Evolutionary conservation across 2,888 invertebrate species (phyloP).

Genomic region (Polyploca ridens): DNA sequence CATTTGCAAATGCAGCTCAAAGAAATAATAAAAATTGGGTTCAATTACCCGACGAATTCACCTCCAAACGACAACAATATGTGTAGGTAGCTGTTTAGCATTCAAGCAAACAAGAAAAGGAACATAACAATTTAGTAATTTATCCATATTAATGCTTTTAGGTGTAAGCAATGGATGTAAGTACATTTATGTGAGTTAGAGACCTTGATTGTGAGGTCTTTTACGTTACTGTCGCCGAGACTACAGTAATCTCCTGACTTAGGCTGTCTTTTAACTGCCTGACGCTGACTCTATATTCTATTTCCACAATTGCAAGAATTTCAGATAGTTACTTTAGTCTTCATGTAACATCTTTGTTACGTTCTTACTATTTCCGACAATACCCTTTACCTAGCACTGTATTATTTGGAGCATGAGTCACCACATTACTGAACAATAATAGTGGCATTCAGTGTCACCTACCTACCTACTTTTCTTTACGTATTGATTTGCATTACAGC

Average conservation of each 20-base stretch:
- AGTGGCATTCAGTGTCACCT: neutral
- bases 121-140: neutral
- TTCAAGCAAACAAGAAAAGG: neutral
- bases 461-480: neutral
- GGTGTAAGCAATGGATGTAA: no score
- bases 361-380: no score
- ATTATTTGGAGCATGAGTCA: neutral
- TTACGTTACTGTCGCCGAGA: no score
- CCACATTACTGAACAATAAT: neutral
- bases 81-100: conserved; percentile 1
- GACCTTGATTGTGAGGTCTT: no score
- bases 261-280: no score
- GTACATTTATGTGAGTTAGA: no score
- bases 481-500: neutral
- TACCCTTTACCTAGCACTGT: neutral
- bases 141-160: no score
- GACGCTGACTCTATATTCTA: no score
- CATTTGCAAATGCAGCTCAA: neutral
- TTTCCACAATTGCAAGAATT: no score
- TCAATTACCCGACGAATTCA: neutral
- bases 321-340: no score
- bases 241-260: no score
- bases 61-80: neutral
- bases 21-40: neutral
- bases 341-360: no score